Evolutionary conservation across 2,888 invertebrate genomes (phyloP).

Genomic region (Boloria selene): DNA sequence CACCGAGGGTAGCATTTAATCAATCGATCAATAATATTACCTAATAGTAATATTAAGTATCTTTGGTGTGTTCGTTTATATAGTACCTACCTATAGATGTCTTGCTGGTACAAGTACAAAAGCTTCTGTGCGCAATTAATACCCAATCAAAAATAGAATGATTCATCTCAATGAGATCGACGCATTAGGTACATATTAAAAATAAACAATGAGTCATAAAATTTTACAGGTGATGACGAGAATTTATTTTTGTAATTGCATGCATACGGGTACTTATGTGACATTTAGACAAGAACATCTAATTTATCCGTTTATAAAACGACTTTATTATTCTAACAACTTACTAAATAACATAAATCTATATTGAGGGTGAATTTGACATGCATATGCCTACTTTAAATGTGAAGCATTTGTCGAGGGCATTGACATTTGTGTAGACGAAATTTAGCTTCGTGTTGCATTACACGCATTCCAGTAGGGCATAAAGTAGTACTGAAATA

Average conservation of each 20-base stretch:
- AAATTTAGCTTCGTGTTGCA: conserved; percentile 62
- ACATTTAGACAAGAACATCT: too few relatives aligned
- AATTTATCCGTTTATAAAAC: too few relatives aligned
- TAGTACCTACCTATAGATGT: too few relatives aligned
- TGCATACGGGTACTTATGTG: background rate
- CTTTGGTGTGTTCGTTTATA: too few relatives aligned
- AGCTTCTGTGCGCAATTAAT: conserved; percentile 1
- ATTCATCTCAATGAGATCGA: background rate
- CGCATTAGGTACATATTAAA: background rate
- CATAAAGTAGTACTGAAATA: conserved; percentile 57
- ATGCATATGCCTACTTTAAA: too few relatives aligned
- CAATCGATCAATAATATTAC: too few relatives aligned
- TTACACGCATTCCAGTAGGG: conserved; percentile 55
- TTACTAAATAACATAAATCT: too few relatives aligned
- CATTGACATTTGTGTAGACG: conserved; percentile 71
- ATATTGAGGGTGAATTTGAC: too few relatives aligned
- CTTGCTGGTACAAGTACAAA: background rate
- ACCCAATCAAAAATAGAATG: conserved; percentile 4
- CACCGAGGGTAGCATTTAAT: too few relatives aligned
- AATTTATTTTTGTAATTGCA: conserved; percentile 1
- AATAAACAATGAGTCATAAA: background rate
- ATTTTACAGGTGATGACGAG: background rate
- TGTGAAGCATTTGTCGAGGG: conserved; percentile 39
- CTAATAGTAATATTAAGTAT: too few relatives aligned
- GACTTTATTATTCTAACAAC: too few relatives aligned